A percentile compares a stretch with the other conserved stretches of the same genome.
Conservation (phyloP, 2,888 invertebrate species). For the Acrobasis repandana region DNA sequence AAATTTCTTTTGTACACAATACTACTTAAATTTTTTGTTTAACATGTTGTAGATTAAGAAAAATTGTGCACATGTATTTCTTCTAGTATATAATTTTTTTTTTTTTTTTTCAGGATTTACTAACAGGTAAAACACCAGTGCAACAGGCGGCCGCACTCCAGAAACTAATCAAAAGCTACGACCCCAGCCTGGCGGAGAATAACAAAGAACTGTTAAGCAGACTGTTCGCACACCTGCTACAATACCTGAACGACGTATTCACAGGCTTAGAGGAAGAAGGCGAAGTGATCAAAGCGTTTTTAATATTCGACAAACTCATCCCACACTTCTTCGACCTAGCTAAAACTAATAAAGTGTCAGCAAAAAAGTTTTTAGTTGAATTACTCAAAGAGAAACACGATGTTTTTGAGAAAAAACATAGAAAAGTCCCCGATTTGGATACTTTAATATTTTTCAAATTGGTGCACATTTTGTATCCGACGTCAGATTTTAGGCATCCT, state of each 20-base stretch:
- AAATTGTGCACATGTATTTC: no score
- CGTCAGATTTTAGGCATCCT: constrained; percentile 95
- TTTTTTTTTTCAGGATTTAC: constrained; percentile 69
- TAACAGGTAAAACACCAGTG: constrained; percentile 83
- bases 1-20: no score
- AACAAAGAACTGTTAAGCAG: constrained; percentile 90
- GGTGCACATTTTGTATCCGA: constrained; percentile 91
- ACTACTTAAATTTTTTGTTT: no score
- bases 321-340: constrained; percentile 86
- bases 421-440: constrained; percentile 85
- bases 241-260: constrained; percentile 88
- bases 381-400: constrained; percentile 88
- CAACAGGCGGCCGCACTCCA: constrained; percentile 89
- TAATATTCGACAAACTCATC: constrained; percentile 81
- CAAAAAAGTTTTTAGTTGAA: constrained; percentile 86
- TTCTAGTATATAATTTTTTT: constrained; percentile 1
- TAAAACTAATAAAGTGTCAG: constrained; percentile 86
- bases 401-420: constrained; percentile 83
- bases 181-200: constrained; percentile 89
- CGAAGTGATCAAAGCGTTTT: constrained; percentile 79
- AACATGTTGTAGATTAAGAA: no score
- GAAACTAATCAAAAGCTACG: constrained; percentile 93
- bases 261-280: constrained; percentile 56
- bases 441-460: constrained; percentile 92
- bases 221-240: constrained; percentile 89